Evolutionary conservation across 2,113 vertebrate species (phyloP).

Genomic region (Carassius carassius): DNA sequence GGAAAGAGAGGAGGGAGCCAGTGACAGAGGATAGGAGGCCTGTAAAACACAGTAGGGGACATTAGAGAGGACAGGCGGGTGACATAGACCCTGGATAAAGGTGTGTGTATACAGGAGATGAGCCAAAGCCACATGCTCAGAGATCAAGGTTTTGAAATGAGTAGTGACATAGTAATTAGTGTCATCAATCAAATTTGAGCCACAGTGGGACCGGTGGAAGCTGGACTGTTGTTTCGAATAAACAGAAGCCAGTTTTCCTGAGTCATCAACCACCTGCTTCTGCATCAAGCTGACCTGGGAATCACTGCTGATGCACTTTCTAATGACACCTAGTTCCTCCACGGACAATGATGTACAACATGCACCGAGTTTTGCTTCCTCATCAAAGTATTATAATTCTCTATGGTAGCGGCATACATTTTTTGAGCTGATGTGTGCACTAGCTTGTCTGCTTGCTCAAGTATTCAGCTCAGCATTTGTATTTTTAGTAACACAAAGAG

Average conservation of each 20-base stretch:
- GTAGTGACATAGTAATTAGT: constrained; percentile 55
- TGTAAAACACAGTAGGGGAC: not conserved
- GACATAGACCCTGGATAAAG: constrained; percentile 33
- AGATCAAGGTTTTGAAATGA: constrained; percentile 46
- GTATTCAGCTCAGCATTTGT: constrained; percentile 13
- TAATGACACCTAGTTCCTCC: constrained; percentile 5
- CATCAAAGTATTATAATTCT: constrained; percentile 13
- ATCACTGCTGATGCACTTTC: constrained; percentile 11
- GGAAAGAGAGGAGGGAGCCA: constrained; percentile 2
- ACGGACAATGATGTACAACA: constrained; percentile 10
- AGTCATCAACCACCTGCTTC: constrained; percentile 47
- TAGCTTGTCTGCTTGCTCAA: not conserved
- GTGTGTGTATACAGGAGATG: constrained; percentile 46
- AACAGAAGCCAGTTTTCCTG: constrained; percentile 36
- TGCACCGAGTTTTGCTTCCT: not conserved
- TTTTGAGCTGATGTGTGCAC: constrained; percentile 35
- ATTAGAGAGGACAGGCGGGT: not conserved
- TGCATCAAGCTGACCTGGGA: constrained; percentile 28
- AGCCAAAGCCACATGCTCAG: constrained; percentile 41
- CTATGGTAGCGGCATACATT: not conserved
- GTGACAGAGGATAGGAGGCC: not conserved
- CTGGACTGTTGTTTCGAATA: constrained; percentile 26
- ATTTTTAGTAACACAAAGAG: constrained; percentile 9
- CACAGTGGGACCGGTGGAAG: constrained; percentile 14
- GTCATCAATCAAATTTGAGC: constrained; percentile 59